Base-by-base conservation (phyloP, 2,113 vertebrate species). In the Xyrauchen texanus region DNA sequence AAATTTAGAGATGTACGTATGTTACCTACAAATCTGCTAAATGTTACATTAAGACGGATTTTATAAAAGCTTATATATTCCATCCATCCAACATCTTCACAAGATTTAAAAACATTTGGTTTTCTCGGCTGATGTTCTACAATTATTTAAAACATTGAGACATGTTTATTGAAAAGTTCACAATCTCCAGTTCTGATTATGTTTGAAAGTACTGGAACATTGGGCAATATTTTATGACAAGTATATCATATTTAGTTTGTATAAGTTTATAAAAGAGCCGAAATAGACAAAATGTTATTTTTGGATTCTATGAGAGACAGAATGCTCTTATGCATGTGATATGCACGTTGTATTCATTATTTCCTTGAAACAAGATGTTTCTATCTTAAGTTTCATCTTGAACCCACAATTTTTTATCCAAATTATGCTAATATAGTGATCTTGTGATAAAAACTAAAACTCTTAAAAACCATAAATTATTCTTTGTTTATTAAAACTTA, bases 141-240 rank as follows among this genome's bases (percentile, higher is more conserved):
- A 34, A 34, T 34, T 34, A 34, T 34, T 34, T 34, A 34, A 34
- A 34, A 34, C 21, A 34, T 34, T 34, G 21, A 3, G 21, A 34
- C 21, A 34, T 34, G 21, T 34, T 34, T 34, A 34, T 34, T 34
- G 21, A 34, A 34, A 34, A 34, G 1, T 34, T 34, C 21, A 34
- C 46, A 55, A 77, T 77, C 67, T 80, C 73, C 73, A 81, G 45
- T 67, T 51, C 58, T 86, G 85, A 77, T 82, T 78, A 52, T 77
- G 77, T 83, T 1, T 82, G 80, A 63, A 79, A 82, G 55, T 34
- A 65, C 58, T 11, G 58, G n/a, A 70, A 60, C 8, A 16, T 8
- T 8, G 45, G 44, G 58, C 11, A 15, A 13, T 63, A 51, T 63
- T 34, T 34, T 42, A 62, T 42, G 46, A 6, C 57, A 61, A n/a